Base-by-base conservation (phyloP, 2,797 vertebrate genomes). In the Pangasius krempfi region DNA sequence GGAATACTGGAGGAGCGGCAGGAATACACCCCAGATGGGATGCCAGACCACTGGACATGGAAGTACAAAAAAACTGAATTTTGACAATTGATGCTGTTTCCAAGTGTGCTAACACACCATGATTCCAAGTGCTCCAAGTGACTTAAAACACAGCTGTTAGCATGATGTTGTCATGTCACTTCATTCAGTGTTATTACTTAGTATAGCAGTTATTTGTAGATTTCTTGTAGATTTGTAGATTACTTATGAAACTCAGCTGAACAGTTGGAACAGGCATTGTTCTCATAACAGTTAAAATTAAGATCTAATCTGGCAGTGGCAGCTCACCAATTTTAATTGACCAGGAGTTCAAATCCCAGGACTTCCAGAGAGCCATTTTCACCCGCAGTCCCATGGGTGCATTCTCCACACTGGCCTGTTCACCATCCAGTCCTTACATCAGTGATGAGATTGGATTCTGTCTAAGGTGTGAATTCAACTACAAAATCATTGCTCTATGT, bases 311-410 rank as follows among this genome's bases (percentile, higher is more conserved):
- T 37, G 16, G 30, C 18, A 12, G 9, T 37, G 78, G 52, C 18
- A 22, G 52, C 52, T 58, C 52, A 80, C 20, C 52, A 9, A 80
- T 80, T 33, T 56, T 37, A 80, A 80, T 80, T 78, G 52, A 78
- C 25, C 75, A n/a, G 30, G 27, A 78, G 50, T 79, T 33, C 9
- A 56, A 79, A 33, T 79, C 50, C 50, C 20, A 22, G 5, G 56
- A 58, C 56, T 58, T 58, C 25, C 60, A 62, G 5, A 27, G 60
- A 62, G 60, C 8, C 60, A 62, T 18, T 64, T 40, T 47, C 60
- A 25, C 20, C n/a, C 54, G 22, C 18, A 83, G 58, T 25, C 25
- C 25, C 25, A 60, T 81, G 79, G 79, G 52, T 37, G 9, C 50
- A 22, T 81, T 37, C 30, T 81, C n/a, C 54, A 33, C 30, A 58